Evolutionary conservation across 2,113 vertebrate species (phyloP).

Genomic region (human): GRCh38 chr12:98834001-98834500

Average conservation of each 20-base stretch:
- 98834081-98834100: background rate
- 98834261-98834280: background rate
- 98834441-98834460: background rate
- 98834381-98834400: background rate
- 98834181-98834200: background rate
- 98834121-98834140: background rate
- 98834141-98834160: background rate
- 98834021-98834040: background rate
- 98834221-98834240: background rate
- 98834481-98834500: background rate
- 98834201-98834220: background rate
- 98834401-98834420: background rate
- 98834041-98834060: background rate
- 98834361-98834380: background rate
- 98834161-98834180: background rate
- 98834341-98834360: background rate
- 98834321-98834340: background rate
- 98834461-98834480: slow-evolving; percentile 10
- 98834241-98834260: background rate
- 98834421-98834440: background rate
- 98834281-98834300: background rate
- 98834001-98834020: background rate
- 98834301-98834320: background rate
- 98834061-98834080: background rate
- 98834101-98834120: background rate